Percentiles rank a stretch among this genome's conserved stretches.
Evolutionary conservation across 2,888 invertebrate species (phyloP).

Genomic region (Drosophila testacea): DNA sequence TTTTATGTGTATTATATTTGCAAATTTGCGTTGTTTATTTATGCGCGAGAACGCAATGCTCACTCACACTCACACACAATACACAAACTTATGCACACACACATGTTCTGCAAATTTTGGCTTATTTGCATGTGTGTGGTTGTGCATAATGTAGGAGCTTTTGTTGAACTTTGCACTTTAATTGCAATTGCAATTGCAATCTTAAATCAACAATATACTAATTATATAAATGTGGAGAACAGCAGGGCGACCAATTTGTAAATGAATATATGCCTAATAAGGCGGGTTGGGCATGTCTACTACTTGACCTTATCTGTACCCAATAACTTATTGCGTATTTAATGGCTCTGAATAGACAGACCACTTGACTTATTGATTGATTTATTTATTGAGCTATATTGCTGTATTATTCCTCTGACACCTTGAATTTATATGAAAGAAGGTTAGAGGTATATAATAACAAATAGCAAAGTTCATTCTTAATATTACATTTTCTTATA

Average conservation of each 20-base stretch:
- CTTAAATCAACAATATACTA: slow-evolving; percentile 42
- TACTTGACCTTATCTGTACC: background rate
- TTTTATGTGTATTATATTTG: slow-evolving; percentile 76
- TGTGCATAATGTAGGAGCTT: slow-evolving; percentile 60
- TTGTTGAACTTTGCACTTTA: slow-evolving; percentile 71
- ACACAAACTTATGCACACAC: background rate
- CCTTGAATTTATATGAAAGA: background rate
- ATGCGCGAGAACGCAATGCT: slow-evolving; percentile 60
- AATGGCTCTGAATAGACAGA: slow-evolving; percentile 32
- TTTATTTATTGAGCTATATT: background rate
- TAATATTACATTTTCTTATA: background rate
- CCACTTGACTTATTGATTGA: slow-evolving; percentile 57
- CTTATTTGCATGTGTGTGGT: slow-evolving; percentile 51
- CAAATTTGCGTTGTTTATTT: slow-evolving; percentile 76
- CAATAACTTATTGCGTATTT: slow-evolving; percentile 45
- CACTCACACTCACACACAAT: slow-evolving; percentile 25
- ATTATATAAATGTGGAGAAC: background rate
- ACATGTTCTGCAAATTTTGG: slow-evolving; percentile 8
- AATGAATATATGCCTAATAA: slow-evolving; percentile 67
- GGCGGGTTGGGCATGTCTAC: slow-evolving; percentile 34
- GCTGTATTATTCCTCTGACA: background rate
- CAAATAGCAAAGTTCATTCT: background rate
- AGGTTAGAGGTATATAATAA: background rate
- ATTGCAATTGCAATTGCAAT: slow-evolving; percentile 54
- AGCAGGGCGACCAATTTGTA: slow-evolving; percentile 48